Evolutionary conservation across 1,140 invertebrate genomes (phyloP), one percentile per base, ranked within the genome.

Genomic region (Caenorhabditis brenneri): DNA sequence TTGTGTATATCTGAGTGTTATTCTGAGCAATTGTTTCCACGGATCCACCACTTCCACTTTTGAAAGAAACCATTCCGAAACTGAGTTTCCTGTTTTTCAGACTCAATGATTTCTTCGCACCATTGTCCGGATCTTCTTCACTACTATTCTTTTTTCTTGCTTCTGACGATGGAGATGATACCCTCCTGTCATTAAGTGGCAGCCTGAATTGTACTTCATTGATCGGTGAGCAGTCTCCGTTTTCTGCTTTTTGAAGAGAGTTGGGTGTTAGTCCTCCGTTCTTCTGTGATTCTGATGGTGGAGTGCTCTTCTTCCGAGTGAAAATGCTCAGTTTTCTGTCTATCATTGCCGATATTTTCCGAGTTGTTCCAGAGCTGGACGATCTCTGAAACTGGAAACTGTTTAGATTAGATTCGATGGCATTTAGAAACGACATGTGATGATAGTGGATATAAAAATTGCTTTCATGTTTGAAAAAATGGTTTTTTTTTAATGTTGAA

Each of bases 1-100:
- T 94, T 10, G 95, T 94, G 90, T 95, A 97, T 1, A 95, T 92
- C 91, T 96, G 95, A 60, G 87, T 87, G 82, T 90, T 89, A 51
- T 90, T 88, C 55, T 91, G 89, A 33, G 86, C 82, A 48, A 90
- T 90, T 33, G 89, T 90, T 81, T 90, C 89, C 24, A 90, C 89
- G 31, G 90, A 91, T 31, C 90, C 89, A 69, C 89, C 88, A 65
- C 53, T 48, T 48, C 51, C 81, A 27, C 85, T 86, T 85, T 93
- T 93, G 16, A 94, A 94, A 0, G 84, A 84, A 12, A 80, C 31
- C 27, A 46, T 79, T 27, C 82, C 86, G 51, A 87, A 87, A 80
- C 83, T 85, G 53, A 87, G 86, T 55, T 87, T 87, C 29, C 86
- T 39, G 31, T 87, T 87, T 51, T 80, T 84, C 31, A 87, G 39